Conservation (phyloP, 2,797 vertebrate species). For the Sylvilagus floridanus region DNA sequence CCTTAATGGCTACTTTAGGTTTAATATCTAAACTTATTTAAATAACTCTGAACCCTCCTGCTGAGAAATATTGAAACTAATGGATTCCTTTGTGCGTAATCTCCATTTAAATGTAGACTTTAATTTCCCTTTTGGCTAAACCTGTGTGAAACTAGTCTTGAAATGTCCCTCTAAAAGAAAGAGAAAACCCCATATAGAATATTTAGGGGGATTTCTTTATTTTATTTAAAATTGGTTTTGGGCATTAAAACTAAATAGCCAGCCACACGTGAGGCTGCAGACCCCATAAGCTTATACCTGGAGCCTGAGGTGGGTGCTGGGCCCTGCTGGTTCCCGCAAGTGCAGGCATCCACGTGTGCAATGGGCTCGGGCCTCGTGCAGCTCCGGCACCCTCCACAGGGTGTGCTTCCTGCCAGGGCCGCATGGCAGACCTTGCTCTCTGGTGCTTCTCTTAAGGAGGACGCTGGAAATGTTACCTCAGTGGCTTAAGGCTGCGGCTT, state of each 20-base stretch:
- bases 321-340: background rate
- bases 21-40: constrained; percentile 93
- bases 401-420: background rate
- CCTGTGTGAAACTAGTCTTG: constrained; percentile 90
- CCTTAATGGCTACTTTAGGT: constrained; percentile 91
- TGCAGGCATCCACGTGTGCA: background rate
- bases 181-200: constrained; percentile 80
- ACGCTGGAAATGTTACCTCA: constrained; percentile 9
- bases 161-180: constrained; percentile 89
- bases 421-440: background rate
- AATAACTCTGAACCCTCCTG: constrained; percentile 91
- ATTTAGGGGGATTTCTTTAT: constrained; percentile 87
- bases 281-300: constrained; percentile 70
- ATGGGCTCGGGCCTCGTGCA: background rate
- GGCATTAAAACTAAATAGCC: constrained; percentile 75
- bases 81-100: constrained; percentile 91
- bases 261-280: constrained; percentile 40
- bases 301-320: background rate
- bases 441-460: background rate
- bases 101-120: constrained; percentile 91
- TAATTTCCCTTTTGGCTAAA: constrained; percentile 92
- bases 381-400: background rate
- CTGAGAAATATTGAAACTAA: constrained; percentile 92
- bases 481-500: constrained; percentile 48
- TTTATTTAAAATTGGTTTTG: constrained; percentile 90